Conservation (phyloP, 2,113 vertebrate genomes). For the Eolophus roseicapilla region DNA sequence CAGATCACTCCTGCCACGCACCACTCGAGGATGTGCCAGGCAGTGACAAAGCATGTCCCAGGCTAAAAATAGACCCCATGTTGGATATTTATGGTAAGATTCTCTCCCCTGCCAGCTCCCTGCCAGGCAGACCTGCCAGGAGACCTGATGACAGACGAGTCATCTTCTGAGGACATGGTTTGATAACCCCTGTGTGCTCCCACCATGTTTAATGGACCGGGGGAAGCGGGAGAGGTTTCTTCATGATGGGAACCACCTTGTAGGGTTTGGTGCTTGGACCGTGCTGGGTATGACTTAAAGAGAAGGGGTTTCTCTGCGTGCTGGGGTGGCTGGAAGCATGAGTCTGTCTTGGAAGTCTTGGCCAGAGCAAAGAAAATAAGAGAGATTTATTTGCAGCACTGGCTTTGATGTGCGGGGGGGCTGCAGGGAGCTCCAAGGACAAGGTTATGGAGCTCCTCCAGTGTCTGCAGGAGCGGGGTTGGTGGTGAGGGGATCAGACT, state of each 20-base stretch:
- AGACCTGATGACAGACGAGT: rapidly evolving
- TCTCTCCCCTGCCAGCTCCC: not conserved
- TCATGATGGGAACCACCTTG: not conserved
- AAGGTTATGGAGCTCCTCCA: not conserved
- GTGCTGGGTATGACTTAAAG: rapidly evolving
- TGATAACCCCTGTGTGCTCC: not conserved
- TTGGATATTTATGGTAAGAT: constrained; percentile 50
- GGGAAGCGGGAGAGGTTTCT: not conserved
- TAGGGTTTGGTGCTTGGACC: not conserved
- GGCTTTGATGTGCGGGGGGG: not conserved
- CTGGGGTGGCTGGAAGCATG: not conserved
- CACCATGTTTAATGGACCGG: rapidly evolving
- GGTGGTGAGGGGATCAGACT: not conserved
- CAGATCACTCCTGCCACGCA: constrained; percentile 56
- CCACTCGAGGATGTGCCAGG: constrained; percentile 51
- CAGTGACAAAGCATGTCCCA: constrained; percentile 52
- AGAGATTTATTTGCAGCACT: not conserved
- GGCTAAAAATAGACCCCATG: constrained; percentile 57
- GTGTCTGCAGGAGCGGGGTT: not conserved
- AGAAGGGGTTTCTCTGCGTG: rapidly evolving
- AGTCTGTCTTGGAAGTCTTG: not conserved
- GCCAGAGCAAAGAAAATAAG: not conserved
- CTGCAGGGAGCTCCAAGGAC: not conserved
- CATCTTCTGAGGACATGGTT: not conserved
- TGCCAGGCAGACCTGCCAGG: not conserved